Base-by-base conservation (phyloP, 2,888 invertebrate species). In the Pristionchus entomophagus region DNA sequence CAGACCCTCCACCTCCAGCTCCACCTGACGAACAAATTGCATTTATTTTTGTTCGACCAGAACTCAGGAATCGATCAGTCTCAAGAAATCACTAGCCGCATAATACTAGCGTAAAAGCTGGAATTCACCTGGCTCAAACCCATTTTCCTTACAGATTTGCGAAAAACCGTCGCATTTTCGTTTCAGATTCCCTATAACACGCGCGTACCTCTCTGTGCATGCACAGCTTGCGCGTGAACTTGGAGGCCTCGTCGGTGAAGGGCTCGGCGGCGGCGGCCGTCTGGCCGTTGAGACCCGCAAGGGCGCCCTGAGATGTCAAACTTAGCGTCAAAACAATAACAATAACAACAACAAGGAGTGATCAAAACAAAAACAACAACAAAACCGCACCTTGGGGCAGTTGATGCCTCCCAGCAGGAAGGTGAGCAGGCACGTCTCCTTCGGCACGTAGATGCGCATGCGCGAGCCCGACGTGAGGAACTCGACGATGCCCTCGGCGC, bases 401-500 rank as follows among this genome's bases (percentile, higher is more conserved):
- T 88, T 89, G 88, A 91, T 93, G 94, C 95, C 96, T 91, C 96
- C 97, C 35, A 97, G 95, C 84, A 99, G 95, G 95, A 99, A 97
- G 5, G 98, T 99, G 86, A 99, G 96, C 86, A 99, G 95, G 90
- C 97, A 97, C 86, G 97, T 97, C 92, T 97, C 98, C 94, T 97
- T 97, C 1, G 98, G 97, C 90, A 99, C 96, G 94, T 96, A 99
- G 14, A 99, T 94, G 89, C 98, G 96, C 93, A 99, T 95, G 77
- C 99, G 95, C 0, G 99, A 98, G 29, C 99, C 99, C 93, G 97
- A 97, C 0, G 98, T 97, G 1, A 99, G 97, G 94, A 98, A 99
- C 94, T 99, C 99, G 5, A 98, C 98, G 22, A 97, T 96, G 5
- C 96, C 98, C 93, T 97, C 97, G 78, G 96, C 96, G 89, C 96